Base-by-base conservation (phyloP, 2,113 vertebrate genomes). In the Tetraodon nigroviridis region DNA sequence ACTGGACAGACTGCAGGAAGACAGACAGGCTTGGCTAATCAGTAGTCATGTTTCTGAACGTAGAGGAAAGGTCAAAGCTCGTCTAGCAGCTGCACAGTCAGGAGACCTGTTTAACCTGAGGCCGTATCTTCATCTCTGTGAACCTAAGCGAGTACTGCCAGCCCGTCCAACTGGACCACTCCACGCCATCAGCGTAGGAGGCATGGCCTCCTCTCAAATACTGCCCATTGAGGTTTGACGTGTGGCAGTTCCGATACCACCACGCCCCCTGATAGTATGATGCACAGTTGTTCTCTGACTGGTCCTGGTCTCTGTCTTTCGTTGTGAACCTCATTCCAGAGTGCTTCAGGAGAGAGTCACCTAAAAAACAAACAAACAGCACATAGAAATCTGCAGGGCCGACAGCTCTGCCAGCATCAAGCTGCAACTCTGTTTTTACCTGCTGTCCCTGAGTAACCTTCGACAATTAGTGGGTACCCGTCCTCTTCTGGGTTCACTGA, bases 241-340 rank as follows among this genome's bases (percentile, higher is more conserved):
- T 96, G 89, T 98, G 95, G 84, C 96, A 98, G 87, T 95, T 97
- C 15, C 94, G 93, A 86, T 98, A 98, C 96, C 96, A 98, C 95
- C 95, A 98, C 20, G 95, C 95, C 0, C 96, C 96, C 4, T 93
- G 94, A 86, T 98, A 98, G 86, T 94, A 97, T 0, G 93, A 82
- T 0, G 96, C 95, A 0, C 96, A 98, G 91, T 98, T 98, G 89
- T 98, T 97, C 85, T 97, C 95, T 0, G 95, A 98, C 82, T 95
- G 93, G 86, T 98, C 96, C 3, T 92, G 90, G 90, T 98, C 96
- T 16, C 91, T 90, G 88, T 98, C 95, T 81, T 92, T 95, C 49
- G 95, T 98, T 65, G 96, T 97, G 87, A 98, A 98, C 56, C 78
- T 92, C 96, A 98, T 98, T 60, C 94, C 93, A 0, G 92, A 94